A percentile compares a stretch with the other conserved stretches of the same genome.
Evolutionary conservation across 2,888 invertebrate species (phyloP).

Genomic region (Drosophila algonquin): DNA sequence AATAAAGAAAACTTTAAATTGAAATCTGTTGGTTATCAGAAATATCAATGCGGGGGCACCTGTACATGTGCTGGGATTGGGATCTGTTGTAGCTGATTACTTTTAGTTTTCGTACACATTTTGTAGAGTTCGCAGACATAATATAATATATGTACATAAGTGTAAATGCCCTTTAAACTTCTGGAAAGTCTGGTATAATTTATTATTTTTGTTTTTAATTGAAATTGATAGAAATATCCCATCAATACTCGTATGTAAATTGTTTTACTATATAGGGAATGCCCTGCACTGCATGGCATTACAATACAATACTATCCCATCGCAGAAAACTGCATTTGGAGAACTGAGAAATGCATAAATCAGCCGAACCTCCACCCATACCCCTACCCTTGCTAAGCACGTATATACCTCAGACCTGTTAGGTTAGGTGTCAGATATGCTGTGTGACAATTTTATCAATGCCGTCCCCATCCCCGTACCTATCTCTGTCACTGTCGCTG

Average conservation of each 20-base stretch:
- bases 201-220: neutral
- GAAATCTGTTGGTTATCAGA: constrained; percentile 36
- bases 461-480: constrained; percentile 25
- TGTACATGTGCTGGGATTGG: constrained; percentile 3
- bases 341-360: constrained; percentile 15
- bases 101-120: neutral
- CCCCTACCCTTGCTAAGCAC: constrained; percentile 19
- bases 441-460: constrained; percentile 58
- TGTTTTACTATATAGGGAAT: neutral
- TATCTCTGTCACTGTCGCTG: constrained; percentile 1
- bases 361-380: neutral
- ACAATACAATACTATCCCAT: neutral
- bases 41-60: constrained; percentile 25
- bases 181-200: neutral
- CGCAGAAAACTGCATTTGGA: constrained; percentile 8
- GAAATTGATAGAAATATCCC: neutral
- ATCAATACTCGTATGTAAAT: neutral
- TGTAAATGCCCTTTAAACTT: neutral
- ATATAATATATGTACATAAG: too few species aligned
- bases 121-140: neutral
- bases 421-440: constrained; percentile 37
- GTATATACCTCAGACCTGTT: constrained; percentile 28
- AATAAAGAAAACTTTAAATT: constrained; percentile 33
- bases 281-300: neutral
- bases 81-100: neutral